Evolutionary conservation across 2,113 vertebrate genomes (phyloP).

Genomic region (Neodontobutis hainanensis): DNA sequence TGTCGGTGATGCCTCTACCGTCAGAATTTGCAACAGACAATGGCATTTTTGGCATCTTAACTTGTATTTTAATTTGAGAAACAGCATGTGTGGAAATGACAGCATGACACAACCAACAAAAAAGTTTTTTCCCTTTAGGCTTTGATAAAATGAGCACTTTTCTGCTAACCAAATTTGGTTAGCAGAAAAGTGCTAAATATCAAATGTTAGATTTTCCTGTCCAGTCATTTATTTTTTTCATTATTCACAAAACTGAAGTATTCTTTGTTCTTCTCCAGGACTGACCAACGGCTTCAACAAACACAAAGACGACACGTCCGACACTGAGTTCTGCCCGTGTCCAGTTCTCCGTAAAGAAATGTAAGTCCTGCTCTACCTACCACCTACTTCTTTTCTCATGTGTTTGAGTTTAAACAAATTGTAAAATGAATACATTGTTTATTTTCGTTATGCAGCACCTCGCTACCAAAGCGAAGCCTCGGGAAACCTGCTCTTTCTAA

Average conservation of each 20-base stretch:
- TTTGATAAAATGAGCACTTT: no score
- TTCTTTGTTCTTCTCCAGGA: slow-evolving; percentile 72
- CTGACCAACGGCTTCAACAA: slow-evolving; percentile 89
- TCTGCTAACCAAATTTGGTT: no score
- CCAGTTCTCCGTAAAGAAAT: slow-evolving; percentile 83
- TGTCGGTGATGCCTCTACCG: no score
- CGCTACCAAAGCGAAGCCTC: slow-evolving; percentile 88
- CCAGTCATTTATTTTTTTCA: background rate
- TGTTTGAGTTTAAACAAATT: background rate
- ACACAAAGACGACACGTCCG: slow-evolving; percentile 82
- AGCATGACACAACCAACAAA: no score
- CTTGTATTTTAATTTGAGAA: no score
- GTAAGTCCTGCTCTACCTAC: slow-evolving; percentile 67
- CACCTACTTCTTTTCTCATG: background rate
- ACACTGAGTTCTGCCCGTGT: slow-evolving; percentile 84
- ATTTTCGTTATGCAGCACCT: slow-evolving; percentile 69
- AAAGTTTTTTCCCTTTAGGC: no score
- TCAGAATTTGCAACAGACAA: no score
- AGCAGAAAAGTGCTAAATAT: no score
- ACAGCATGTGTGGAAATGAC: no score
- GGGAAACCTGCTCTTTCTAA: slow-evolving; percentile 96
- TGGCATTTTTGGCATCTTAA: no score
- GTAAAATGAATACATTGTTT: background rate
- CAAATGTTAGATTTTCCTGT: no score
- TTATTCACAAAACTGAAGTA: background rate